phyloP scores from a whole-genome alignment of 2,113 vertebrate species.

The Probosciger aterrimus region DNA sequence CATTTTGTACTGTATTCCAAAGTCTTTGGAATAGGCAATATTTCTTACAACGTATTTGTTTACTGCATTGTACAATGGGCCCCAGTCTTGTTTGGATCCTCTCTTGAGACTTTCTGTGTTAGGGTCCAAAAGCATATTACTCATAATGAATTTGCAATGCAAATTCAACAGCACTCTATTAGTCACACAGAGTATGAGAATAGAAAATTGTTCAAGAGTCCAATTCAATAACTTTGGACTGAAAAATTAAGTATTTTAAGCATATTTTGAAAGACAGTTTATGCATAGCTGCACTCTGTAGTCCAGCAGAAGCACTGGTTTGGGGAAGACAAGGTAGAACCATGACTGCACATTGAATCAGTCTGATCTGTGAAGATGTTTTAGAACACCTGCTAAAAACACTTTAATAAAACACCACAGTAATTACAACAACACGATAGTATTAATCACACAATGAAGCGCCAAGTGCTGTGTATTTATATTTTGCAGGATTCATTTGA shows the following conservation, averaged over 20 bases:
- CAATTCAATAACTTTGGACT: not conserved
- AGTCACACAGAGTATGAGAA: not conserved
- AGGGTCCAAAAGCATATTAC: not conserved
- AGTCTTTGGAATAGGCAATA: not conserved
- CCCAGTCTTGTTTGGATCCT: not conserved
- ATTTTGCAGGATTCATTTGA: not conserved
- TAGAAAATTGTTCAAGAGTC: not conserved
- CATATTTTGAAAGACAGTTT: not conserved
- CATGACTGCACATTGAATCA: not conserved
- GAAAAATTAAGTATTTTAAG: not conserved
- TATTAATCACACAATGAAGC: not conserved
- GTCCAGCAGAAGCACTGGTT: not conserved
- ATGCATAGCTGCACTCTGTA: not conserved
- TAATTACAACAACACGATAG: not conserved
- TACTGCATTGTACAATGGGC: not conserved
- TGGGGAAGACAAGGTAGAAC: not conserved
- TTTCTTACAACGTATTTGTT: not conserved
- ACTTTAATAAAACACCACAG: not conserved
- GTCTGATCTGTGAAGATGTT: not conserved
- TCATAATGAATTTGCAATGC: not conserved
- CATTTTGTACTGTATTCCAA: not conserved
- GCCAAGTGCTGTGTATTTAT: not conserved
- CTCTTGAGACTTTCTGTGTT: not conserved
- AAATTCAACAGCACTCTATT: not conserved
- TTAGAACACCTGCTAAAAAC: not conserved